phyloP scores from a whole-genome alignment of 1,140 invertebrate species.

The Penaeus indicus region DNA sequence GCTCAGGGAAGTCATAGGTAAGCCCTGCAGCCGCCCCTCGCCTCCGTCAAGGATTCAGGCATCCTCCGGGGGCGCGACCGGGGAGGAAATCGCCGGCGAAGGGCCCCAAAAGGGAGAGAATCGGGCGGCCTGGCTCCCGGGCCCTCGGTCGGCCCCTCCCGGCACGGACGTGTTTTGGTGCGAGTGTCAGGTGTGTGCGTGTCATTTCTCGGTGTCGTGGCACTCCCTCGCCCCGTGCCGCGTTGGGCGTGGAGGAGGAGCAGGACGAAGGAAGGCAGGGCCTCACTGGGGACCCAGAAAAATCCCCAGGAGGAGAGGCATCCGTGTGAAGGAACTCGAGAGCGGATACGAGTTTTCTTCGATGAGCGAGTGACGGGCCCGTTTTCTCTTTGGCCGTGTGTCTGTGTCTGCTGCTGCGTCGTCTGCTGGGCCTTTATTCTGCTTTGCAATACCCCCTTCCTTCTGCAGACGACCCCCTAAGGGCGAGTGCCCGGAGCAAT shows the following conservation, averaged over 20 bases:
- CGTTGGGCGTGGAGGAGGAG: background rate
- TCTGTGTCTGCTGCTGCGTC: background rate
- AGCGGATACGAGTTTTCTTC: slow-evolving; percentile 30
- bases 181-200: slow-evolving; percentile 31
- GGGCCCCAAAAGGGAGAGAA: slow-evolving; percentile 12
- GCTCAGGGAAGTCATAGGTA: slow-evolving; percentile 93
- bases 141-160: slow-evolving; percentile 28
- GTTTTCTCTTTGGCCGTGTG: slow-evolving; percentile 16
- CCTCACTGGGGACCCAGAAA: background rate
- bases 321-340: slow-evolving; percentile 10
- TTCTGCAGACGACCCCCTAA: too few relatives aligned
- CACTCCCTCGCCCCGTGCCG: too few relatives aligned
- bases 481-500: too few relatives aligned
- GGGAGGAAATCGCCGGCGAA: too few relatives aligned
- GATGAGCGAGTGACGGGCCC: background rate
- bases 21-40: slow-evolving; percentile 66
- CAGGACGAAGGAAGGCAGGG: too few relatives aligned
- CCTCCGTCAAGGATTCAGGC: slow-evolving; percentile 28
- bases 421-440: slow-evolving; percentile 15
- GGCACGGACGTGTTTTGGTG: slow-evolving; percentile 18
- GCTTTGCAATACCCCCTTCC: too few relatives aligned
- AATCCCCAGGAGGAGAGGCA: slow-evolving; percentile 8
- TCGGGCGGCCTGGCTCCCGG: background rate
- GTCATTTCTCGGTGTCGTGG: slow-evolving; percentile 8
- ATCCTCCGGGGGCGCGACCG: too few relatives aligned